A percentile compares a stretch with the other conserved stretches of the same genome.
phyloP scores from a whole-genome alignment of 92 coral and sea anemone genomes.

The Pocillopora grandis region DNA sequence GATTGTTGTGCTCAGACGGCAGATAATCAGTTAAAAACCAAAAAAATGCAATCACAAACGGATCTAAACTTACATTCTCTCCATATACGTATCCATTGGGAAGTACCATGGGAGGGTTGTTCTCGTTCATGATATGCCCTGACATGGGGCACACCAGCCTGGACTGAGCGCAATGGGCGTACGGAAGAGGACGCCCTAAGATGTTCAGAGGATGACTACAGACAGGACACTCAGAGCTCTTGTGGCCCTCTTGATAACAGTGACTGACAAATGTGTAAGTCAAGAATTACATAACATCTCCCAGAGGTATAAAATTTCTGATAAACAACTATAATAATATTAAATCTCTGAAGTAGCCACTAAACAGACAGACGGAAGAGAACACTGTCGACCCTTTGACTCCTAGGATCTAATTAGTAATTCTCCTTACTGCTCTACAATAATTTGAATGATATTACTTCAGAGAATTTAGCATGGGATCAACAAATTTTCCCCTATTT shows the following conservation, averaged over 20 bases:
- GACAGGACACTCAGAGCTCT: constrained; percentile 94
- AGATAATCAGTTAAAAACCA: no score
- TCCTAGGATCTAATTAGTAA: no score
- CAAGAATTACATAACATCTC: not conserved
- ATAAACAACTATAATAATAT: no score
- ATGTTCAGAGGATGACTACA: constrained; percentile 94
- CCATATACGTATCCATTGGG: constrained; percentile 99
- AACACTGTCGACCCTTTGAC: no score
- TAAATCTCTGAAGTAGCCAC: no score
- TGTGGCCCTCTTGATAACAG: constrained; percentile 96
- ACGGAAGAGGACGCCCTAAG: constrained; percentile 89
- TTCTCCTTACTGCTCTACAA: no score
- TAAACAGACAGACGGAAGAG: no score
- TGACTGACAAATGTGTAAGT: constrained; percentile 61
- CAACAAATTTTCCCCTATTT: no score
- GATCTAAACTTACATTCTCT: constrained; percentile 72
- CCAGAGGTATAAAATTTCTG: not conserved
- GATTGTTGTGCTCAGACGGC: no score
- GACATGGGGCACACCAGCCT: constrained; percentile 97
- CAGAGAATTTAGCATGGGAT: no score
- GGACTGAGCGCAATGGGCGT: constrained; percentile 99
- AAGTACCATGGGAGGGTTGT: constrained; percentile 96
- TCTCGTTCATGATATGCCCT: constrained; percentile 97
- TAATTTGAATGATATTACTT: no score
- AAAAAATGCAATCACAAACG: not conserved